Evolutionary conservation across 1,140 invertebrate species (phyloP).

Genomic region (Laupala kohalensis): DNA sequence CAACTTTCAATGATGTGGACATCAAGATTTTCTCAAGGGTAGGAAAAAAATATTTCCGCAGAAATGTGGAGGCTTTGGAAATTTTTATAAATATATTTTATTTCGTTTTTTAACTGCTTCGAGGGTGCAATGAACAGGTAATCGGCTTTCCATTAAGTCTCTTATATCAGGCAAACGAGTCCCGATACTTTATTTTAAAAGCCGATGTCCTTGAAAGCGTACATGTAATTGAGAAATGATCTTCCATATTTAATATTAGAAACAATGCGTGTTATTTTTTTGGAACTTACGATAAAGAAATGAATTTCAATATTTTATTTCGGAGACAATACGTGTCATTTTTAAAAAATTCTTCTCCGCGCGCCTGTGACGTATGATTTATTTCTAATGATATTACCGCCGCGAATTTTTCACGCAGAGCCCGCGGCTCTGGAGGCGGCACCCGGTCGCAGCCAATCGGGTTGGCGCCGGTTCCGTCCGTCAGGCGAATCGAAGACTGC

Average conservation of each 20-base stretch:
- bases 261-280: not conserved
- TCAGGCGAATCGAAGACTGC: not conserved
- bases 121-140: too few relatives aligned
- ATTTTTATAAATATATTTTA: too few relatives aligned
- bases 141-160: too few relatives aligned
- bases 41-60: too few relatives aligned
- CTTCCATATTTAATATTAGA: not conserved
- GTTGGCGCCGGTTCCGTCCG: not conserved
- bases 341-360: not conserved
- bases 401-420: not conserved
- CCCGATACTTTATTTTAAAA: too few relatives aligned
- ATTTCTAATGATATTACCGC: not conserved
- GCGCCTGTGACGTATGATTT: not conserved
- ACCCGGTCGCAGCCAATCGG: not conserved
- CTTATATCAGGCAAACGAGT: too few relatives aligned
- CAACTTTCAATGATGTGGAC: too few relatives aligned
- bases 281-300: not conserved
- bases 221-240: not conserved
- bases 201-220: not conserved
- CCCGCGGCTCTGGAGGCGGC: not conserved
- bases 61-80: too few relatives aligned
- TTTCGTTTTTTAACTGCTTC: too few relatives aligned
- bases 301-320: not conserved
- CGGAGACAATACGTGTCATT: not conserved
- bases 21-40: too few relatives aligned